Base-by-base conservation (phyloP, 2,797 vertebrate species). In the Anolis apletophallus region DNA sequence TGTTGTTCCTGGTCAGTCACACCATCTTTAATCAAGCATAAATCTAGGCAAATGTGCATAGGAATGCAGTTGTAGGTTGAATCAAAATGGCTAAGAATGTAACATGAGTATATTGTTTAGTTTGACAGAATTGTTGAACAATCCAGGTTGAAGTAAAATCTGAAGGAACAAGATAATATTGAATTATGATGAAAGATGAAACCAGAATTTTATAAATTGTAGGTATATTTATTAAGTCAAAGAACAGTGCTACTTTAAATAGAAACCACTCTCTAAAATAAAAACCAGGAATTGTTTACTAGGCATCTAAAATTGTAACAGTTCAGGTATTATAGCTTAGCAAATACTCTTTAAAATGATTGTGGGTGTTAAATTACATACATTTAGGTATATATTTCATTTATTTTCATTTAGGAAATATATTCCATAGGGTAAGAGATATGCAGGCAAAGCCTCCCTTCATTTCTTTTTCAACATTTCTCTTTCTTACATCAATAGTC, bases 401-500 rank as follows among this genome's bases (percentile, higher is more conserved):
- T 89, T 86, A n/a, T 90, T 83, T 64, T 90, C 91, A 89, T 87
- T 87, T 88, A 90, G 85, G 64, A 86, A 78, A 85, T 89, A 91
- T 92, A 92, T 95, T 94, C 90, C 90, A 88, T 26, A 93, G 91
- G 91, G 88, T 91, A 91, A 85, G 61, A 59, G 6, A 61, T 23
- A 61, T 23, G 7, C 3, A 61, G 21, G 17, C 19, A 3, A 64
- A 3, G 26, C 26, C 23, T 12, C 26, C 10, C 61, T 64, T 26
- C 26, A 29, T 29, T 64, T 64, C 26, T 64, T 64, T 64, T 26
- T 61, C 59, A 26, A 11, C 23, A 29, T 88, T 85, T 93, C 91
- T 83, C 88, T 86, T 80, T 92, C 74, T 91, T 90, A 89, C 91
- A 91, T 94, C 93, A 94, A 74, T 93, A 93, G 92, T 88, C 87